A percentile compares a stretch with the other conserved stretches of the same genome.
Conservation (phyloP, 1,140 invertebrate genomes). For the Cyphomyrmex costatus region DNA sequence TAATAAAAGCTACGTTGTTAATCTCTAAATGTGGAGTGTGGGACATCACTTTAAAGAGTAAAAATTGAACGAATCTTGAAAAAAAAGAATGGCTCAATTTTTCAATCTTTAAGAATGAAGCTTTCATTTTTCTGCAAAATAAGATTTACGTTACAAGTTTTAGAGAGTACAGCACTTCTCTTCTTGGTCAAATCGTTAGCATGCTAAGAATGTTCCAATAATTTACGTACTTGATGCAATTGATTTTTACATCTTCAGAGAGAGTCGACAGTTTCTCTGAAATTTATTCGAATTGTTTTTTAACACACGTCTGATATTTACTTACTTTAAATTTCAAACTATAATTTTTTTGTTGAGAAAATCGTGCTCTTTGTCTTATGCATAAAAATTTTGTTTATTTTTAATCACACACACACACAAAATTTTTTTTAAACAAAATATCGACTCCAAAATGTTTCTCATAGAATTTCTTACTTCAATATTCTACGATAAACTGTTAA, state of each 20-base stretch:
- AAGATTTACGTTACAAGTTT: too few relatives aligned
- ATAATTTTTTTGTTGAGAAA: neutral
- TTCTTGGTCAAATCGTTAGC: neutral
- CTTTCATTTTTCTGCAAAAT: too few relatives aligned
- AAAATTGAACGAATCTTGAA: too few relatives aligned
- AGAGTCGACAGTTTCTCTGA: neutral
- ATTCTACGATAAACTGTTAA: neutral
- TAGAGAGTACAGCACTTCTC: neutral
- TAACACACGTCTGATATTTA: slow-evolving; percentile 3
- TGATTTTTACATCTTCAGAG: neutral
- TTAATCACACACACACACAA: neutral
- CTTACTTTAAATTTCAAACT: neutral
- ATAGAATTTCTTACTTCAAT: neutral
- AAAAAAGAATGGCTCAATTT: too few relatives aligned
- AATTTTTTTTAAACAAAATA: slow-evolving; percentile 2
- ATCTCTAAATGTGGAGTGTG: too few relatives aligned
- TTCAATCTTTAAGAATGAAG: too few relatives aligned
- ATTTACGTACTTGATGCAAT: neutral
- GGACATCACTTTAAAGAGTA: neutral
- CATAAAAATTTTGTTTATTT: neutral
- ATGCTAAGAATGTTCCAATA: neutral
- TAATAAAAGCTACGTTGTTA: neutral
- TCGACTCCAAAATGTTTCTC: neutral
- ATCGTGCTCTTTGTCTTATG: neutral
- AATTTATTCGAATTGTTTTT: neutral